phyloP scores from a whole-genome alignment of 2,797 vertebrate species.

The Falco naumanni region DNA sequence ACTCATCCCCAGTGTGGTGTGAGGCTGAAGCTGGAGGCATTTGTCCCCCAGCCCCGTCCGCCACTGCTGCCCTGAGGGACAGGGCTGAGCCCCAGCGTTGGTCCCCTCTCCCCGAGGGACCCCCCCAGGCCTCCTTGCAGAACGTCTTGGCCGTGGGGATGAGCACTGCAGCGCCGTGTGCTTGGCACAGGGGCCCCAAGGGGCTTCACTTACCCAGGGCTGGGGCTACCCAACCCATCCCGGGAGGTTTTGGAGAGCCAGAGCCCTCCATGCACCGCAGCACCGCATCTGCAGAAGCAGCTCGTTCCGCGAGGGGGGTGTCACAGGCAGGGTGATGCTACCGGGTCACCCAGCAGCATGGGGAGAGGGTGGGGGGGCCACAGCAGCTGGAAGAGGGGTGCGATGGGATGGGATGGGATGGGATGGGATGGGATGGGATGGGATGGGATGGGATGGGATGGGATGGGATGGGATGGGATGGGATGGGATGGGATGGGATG shows the following conservation, averaged over 20 bases:
- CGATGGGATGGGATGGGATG: too few relatives aligned
- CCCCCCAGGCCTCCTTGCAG: background rate
- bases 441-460: too few relatives aligned
- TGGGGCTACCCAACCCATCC: background rate
- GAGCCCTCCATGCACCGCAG: rapidly evolving
- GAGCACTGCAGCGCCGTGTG: rapidly evolving
- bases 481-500: too few relatives aligned
- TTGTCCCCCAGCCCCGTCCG: background rate
- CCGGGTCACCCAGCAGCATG: rapidly evolving
- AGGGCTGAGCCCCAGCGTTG: background rate
- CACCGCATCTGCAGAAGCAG: rapidly evolving
- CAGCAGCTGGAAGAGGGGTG: slow-evolving; percentile 27
- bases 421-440: too few relatives aligned
- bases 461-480: too few relatives aligned
- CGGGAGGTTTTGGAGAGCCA: background rate
- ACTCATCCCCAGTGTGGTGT: rapidly evolving
- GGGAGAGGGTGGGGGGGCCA: background rate
- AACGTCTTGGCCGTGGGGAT: rapidly evolving
- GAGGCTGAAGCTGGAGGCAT: background rate
- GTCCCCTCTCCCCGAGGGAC: rapidly evolving
- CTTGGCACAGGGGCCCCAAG: background rate
- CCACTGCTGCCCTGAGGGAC: rapidly evolving
- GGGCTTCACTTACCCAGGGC: rapidly evolving
- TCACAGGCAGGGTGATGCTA: background rate
- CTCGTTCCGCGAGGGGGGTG: rapidly evolving